Conservation (phyloP, 2,888 invertebrate species). For the Drosophila anomelani region DNA sequence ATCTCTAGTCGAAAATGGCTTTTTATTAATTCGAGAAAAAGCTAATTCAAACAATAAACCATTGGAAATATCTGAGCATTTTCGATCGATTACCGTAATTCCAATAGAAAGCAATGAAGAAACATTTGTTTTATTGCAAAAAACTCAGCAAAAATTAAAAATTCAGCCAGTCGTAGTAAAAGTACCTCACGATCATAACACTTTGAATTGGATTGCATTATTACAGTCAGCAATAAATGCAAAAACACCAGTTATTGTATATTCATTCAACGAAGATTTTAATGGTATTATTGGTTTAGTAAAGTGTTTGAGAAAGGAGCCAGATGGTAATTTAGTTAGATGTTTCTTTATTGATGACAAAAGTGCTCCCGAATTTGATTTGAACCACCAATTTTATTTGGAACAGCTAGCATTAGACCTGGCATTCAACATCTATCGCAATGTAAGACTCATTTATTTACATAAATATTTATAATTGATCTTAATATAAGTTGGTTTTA, state of each 20-base stretch:
- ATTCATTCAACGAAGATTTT: slow-evolving; percentile 88
- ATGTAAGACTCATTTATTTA: slow-evolving; percentile 81
- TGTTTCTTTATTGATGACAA: slow-evolving; percentile 88
- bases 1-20: slow-evolving; percentile 87
- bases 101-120: slow-evolving; percentile 79
- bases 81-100: slow-evolving; percentile 73
- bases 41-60: slow-evolving; percentile 85
- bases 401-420: slow-evolving; percentile 90
- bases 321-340: slow-evolving; percentile 88
- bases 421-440: slow-evolving; percentile 90
- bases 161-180: slow-evolving; percentile 66
- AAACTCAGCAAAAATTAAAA: slow-evolving; percentile 56
- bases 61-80: slow-evolving; percentile 68
- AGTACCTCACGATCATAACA: slow-evolving; percentile 71
- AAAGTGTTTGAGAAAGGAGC: slow-evolving; percentile 93
- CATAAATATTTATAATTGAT: not conserved
- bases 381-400: slow-evolving; percentile 88
- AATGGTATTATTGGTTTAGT: slow-evolving; percentile 95
- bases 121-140: slow-evolving; percentile 80
- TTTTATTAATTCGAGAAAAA: slow-evolving; percentile 87
- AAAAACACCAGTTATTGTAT: slow-evolving; percentile 86
- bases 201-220: slow-evolving; percentile 80
- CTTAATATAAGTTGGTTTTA: not conserved
- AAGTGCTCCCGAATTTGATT: slow-evolving; percentile 88
- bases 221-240: slow-evolving; percentile 73